These are phyloP conservation scores for Ictalurus punctatus DNA, from an alignment of 2,113 vertebrate species.

Conservation along the genomic window DNA sequence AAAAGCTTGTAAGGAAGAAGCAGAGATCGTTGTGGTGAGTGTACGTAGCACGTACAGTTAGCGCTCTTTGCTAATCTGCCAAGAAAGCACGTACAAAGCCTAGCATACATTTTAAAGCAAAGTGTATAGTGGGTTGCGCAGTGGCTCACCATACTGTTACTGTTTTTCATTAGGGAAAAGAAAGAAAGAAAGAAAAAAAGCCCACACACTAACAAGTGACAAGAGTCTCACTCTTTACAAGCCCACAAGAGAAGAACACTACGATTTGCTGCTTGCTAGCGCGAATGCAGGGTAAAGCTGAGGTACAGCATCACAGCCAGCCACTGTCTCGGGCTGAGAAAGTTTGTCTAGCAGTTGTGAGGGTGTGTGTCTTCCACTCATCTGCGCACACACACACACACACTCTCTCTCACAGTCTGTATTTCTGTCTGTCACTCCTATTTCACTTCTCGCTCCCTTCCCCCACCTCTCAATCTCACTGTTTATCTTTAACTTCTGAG, in stretches of 20 bases:
- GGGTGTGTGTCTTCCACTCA: not conserved
- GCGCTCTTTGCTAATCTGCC: not conserved
- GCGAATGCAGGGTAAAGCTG: not conserved
- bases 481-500: slow-evolving; percentile 2
- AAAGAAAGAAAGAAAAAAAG: not conserved
- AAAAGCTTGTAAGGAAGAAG: not conserved
- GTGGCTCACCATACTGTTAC: not conserved
- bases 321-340: slow-evolving; percentile 38
- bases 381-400: slow-evolving; percentile 6
- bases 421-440: slow-evolving; percentile 1
- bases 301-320: slow-evolving; percentile 11
- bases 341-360: slow-evolving; percentile 39
- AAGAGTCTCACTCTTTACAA: not conserved
- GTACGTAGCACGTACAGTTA: not conserved
- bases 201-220: not conserved
- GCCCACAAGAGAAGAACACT: not conserved
- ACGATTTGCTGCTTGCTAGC: not conserved
- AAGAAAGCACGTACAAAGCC: not conserved
- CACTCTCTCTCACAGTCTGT: not conserved
- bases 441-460: slow-evolving; percentile 22
- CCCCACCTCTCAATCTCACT: not conserved
- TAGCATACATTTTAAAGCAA: not conserved
- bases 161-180: not conserved
- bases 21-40: not conserved
- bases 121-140: not conserved